phyloP scores from a whole-genome alignment of 2,888 invertebrate genomes.

The Steinernema scapterisci region DNA sequence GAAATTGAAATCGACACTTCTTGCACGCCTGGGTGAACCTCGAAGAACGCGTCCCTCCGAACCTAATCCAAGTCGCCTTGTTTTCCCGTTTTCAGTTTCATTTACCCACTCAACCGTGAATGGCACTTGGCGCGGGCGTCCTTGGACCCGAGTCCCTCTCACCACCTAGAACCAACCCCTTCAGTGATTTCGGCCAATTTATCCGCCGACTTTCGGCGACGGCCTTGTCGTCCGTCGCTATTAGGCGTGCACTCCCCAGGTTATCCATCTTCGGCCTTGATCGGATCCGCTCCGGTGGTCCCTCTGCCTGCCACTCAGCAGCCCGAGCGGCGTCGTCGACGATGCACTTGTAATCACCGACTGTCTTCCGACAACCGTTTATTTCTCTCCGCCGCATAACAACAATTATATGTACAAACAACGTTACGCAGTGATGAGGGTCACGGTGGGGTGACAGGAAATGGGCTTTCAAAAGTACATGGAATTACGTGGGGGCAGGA shows the following conservation, averaged over 20 bases:
- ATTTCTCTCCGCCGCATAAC: neutral
- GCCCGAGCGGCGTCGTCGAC: too few species aligned
- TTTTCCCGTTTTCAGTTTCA: conserved; percentile 19
- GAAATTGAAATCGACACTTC: neutral
- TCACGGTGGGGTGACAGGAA: neutral
- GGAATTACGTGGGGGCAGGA: too few species aligned
- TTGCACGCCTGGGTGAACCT: neutral
- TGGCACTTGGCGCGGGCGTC: conserved; percentile 1
- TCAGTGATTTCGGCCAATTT: conserved; percentile 10
- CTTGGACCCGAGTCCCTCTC: conserved; percentile 20
- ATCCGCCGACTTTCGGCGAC: neutral
- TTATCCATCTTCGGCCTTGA: neutral
- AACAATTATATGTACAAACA: conserved; percentile 27
- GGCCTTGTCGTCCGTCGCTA: neutral
- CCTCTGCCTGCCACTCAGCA: neutral
- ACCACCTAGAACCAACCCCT: neutral
- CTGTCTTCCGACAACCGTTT: neutral
- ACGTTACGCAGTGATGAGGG: neutral
- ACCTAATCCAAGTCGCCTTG: conserved; percentile 8
- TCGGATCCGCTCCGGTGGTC: neutral
- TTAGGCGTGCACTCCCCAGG: neutral
- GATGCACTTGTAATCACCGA: neutral
- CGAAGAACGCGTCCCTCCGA: neutral
- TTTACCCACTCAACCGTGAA: conserved; percentile 18
- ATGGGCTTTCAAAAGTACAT: neutral